Conservation (phyloP, 2,888 invertebrate genomes). For the Agapostemon virescens region DNA sequence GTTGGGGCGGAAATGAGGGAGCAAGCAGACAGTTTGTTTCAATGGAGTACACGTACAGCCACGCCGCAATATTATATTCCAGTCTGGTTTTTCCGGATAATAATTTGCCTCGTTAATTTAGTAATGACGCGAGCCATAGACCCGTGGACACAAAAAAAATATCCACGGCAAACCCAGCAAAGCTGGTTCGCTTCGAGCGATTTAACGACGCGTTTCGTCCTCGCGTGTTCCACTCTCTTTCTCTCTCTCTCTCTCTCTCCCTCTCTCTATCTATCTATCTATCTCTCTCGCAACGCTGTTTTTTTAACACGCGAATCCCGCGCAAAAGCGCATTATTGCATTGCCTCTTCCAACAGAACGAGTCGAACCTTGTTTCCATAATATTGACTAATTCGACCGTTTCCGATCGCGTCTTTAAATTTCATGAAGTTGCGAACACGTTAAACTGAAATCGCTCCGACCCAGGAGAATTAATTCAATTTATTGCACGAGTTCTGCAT, state of each 20-base stretch:
- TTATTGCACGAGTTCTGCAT: conserved; percentile 7
- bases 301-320: conserved; percentile 37
- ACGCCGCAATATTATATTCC: conserved; percentile 14
- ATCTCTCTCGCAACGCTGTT: conserved; percentile 22
- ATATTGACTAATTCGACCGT: conserved; percentile 60
- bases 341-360: conserved; percentile 39
- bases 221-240: conserved; percentile 16
- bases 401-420: conserved; percentile 49
- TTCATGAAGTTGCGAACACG: conserved; percentile 24
- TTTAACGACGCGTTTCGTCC: conserved; percentile 63
- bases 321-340: conserved; percentile 41
- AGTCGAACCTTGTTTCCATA: conserved; percentile 23
- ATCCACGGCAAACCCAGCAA: conserved; percentile 54
- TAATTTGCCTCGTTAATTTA: conserved; percentile 61
- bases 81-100: conserved; percentile 47
- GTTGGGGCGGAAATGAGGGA: conserved; percentile 1
- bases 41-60: not conserved
- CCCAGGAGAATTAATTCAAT: conserved; percentile 36
- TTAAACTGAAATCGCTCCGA: conserved; percentile 45
- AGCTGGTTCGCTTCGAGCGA: conserved; percentile 66
- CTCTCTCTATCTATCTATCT: not conserved
- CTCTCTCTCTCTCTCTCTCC: conserved; percentile 4
- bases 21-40: conserved; percentile 29
- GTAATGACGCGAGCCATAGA: conserved; percentile 43
- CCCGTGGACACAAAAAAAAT: conserved; percentile 7